Evolutionary conservation across 2,113 vertebrate genomes (phyloP), one percentile per base, ranked within the genome.

Genomic region (Silurus meridionalis): DNA sequence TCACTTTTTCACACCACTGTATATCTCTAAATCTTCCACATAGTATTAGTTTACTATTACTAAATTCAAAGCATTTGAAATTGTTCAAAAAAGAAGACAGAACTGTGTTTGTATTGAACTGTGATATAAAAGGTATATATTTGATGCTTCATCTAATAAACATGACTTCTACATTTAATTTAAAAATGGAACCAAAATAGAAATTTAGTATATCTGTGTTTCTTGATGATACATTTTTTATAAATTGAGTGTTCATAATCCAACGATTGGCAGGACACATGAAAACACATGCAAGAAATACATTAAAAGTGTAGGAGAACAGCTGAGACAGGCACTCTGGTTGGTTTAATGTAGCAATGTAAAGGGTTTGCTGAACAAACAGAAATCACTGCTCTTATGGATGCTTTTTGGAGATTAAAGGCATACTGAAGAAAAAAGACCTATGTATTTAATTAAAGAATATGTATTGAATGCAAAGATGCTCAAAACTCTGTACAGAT

Each of bases 131-230:
- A 83, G 79, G 87, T 88, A 83, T 79, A 85, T 87, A 84, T 88
- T 88, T 90, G 69, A 87, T 88, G 84, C 78, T 53, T 87, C 75
- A 86, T 87, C 77, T 80, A 87, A 83, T 90, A 89, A 86, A 87
- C 74, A 89, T 60, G 80, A 87, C 48, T 64, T 37, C 46, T 64
- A 69, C 66, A 61, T 69, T 64, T 79, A 80, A 82, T 91, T 81
- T 83, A 52, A 55, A 67, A 37, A 79, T 4, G 28, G 50, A 84
- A 83, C 86, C 57, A 71, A 84, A 85, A 61, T 6, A 10, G 28
- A 3, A 46, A 64, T 55, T 79, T 85, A 14, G 25, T 2, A 28
- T 37, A 14, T 83, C 53, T 67, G 25, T 50, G 23, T 83, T 84
- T 89, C 82, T 80, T 85, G 83, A 69, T 87, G 48, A 85, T 86